Evolutionary conservation across 2,888 invertebrate genomes (phyloP).

Genomic region (Oscheius sp.): DNA sequence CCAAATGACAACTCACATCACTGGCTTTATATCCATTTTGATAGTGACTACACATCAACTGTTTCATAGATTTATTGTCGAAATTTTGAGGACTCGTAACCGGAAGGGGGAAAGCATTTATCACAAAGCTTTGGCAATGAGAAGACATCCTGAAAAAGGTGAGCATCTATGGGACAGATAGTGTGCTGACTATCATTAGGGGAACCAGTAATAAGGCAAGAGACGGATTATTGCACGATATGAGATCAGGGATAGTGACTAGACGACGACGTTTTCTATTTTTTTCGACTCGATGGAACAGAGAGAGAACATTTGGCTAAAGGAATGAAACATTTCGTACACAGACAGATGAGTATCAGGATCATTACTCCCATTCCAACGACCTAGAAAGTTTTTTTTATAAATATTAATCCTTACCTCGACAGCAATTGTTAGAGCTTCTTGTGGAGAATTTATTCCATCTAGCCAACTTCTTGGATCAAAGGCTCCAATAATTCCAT

Average conservation of each 20-base stretch:
- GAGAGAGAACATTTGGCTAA: constrained; percentile 52
- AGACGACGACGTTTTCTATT: too few relatives aligned
- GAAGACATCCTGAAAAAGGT: constrained; percentile 14
- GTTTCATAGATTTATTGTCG: constrained; percentile 1
- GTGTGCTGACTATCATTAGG: constrained; percentile 1
- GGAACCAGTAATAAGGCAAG: constrained; percentile 22
- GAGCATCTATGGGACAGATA: background rate
- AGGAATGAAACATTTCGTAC: constrained; percentile 60
- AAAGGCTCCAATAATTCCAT: constrained; percentile 45
- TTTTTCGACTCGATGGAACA: constrained; percentile 36
- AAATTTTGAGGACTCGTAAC: constrained; percentile 12
- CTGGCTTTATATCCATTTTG: too few relatives aligned
- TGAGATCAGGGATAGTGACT: background rate
- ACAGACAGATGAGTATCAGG: constrained; percentile 37
- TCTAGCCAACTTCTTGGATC: constrained; percentile 58
- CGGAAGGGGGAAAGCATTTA: background rate
- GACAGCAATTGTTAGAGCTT: constrained; percentile 46
- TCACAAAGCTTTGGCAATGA: constrained; percentile 30
- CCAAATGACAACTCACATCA: too few relatives aligned
- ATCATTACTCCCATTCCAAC: constrained; percentile 35
- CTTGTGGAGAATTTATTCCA: constrained; percentile 55
- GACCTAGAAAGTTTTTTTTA: constrained; percentile 5
- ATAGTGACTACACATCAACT: too few relatives aligned
- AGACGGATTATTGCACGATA: background rate
- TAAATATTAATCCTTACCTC: constrained; percentile 39